Evolutionary conservation across 2,888 invertebrate genomes (phyloP).

Genomic region (Himalopsyche kuldschensis): DNA sequence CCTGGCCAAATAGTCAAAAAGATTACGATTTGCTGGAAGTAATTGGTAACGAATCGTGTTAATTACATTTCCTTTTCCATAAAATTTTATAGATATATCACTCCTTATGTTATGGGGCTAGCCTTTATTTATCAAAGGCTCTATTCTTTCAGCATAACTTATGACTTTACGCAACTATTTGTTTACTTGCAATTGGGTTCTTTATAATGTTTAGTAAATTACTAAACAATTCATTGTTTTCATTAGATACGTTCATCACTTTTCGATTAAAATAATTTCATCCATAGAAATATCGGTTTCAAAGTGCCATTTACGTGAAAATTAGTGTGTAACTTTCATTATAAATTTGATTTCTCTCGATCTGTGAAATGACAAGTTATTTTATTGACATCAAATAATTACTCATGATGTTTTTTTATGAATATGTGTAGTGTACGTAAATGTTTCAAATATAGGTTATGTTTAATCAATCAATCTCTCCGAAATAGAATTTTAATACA

Average conservation of each 20-base stretch:
- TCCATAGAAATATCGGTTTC: background rate
- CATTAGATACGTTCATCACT: too few species aligned
- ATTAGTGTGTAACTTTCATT: background rate
- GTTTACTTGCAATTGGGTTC: background rate
- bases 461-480: background rate
- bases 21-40: constrained; percentile 92
- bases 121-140: background rate
- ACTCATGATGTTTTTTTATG: too few species aligned
- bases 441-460: background rate
- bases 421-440: background rate
- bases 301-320: background rate
- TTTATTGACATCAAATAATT: background rate
- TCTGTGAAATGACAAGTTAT: background rate
- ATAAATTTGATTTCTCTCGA: background rate
- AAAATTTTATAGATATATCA: background rate
- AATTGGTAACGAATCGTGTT: constrained; percentile 66
- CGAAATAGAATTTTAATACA: too few species aligned
- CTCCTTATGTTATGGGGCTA: background rate
- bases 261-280: too few species aligned
- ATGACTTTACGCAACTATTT: background rate
- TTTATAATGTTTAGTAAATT: background rate
- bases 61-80: background rate
- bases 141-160: background rate
- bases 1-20: constrained; percentile 89
- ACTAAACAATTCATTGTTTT: background rate